Conservation (phyloP, 2,797 vertebrate genomes). For the Oceanodroma leucorhoa region DNA sequence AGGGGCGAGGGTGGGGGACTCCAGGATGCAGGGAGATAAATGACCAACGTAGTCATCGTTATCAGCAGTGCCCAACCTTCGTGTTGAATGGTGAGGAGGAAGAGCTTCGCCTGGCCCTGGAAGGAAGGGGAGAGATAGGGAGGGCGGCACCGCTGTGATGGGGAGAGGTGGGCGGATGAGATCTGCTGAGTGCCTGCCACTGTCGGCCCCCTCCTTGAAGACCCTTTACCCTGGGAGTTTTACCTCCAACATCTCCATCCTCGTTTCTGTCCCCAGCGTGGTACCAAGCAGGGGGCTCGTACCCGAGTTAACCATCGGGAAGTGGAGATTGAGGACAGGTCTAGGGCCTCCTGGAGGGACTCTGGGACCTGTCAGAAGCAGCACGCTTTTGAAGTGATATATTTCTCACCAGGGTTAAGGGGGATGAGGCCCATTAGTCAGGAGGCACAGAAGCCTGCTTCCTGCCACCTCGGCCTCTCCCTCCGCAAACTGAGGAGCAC, state of each 20-base stretch:
- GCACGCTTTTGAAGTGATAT: not conserved
- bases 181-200: not conserved
- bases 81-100: not conserved
- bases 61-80: not conserved
- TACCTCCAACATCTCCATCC: not conserved
- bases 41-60: not conserved
- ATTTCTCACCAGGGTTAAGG: constrained; percentile 6
- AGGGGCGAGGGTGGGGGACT: not conserved
- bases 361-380: not conserved
- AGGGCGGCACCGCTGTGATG: not conserved
- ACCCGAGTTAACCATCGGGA: accelerated
- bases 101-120: not conserved
- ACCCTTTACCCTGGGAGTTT: not conserved
- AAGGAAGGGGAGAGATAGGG: constrained; percentile 27
- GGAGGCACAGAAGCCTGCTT: not conserved
- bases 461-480: not conserved
- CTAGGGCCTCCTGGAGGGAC: not conserved
- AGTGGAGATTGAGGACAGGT: not conserved
- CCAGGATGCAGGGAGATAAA: constrained; percentile 7
- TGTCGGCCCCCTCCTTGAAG: not conserved
- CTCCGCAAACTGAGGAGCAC: not conserved
- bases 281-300: not conserved
- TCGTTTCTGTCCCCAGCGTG: accelerated
- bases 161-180: not conserved
- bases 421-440: not conserved